A percentile compares a stretch with the other conserved stretches of the same genome.
These are phyloP conservation scores for Asobara japonica DNA, from an alignment of 1,140 invertebrate genomes.

Conservation along the genomic window DNA sequence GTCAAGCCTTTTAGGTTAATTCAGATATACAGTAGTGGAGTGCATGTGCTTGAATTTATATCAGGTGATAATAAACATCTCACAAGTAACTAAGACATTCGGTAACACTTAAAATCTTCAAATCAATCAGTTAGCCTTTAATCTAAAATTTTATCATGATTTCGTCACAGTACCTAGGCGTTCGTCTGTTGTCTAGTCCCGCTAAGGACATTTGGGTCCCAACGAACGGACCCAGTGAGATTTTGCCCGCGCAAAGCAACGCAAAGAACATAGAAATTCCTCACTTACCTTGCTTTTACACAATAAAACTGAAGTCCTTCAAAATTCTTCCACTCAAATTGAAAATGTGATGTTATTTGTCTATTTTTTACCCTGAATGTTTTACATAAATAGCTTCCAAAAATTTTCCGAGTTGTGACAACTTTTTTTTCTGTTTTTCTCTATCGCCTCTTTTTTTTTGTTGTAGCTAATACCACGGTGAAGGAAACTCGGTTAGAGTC, in stretches of 20 bases:
- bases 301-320: neutral
- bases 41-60: neutral
- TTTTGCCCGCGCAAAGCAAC: neutral
- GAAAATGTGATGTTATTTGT: neutral
- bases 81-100: neutral
- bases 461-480: conserved; percentile 19
- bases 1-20: neutral
- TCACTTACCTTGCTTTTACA: neutral
- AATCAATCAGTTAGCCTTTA: neutral
- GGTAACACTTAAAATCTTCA: neutral
- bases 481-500: no score
- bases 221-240: neutral
- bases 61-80: neutral
- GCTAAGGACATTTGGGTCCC: neutral
- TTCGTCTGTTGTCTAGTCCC: neutral
- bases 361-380: neutral
- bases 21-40: neutral
- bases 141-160: neutral
- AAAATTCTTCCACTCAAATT: neutral
- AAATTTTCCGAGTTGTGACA: neutral
- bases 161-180: neutral
- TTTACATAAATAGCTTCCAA: neutral
- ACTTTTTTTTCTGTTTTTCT: neutral
- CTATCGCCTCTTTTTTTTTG: conserved; percentile 20
- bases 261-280: neutral